A percentile compares a stretch with the other conserved stretches of the same genome.
These are phyloP conservation scores for Eulithis testata DNA, from an alignment of 2,888 invertebrate species.

Conservation along the genomic window DNA sequence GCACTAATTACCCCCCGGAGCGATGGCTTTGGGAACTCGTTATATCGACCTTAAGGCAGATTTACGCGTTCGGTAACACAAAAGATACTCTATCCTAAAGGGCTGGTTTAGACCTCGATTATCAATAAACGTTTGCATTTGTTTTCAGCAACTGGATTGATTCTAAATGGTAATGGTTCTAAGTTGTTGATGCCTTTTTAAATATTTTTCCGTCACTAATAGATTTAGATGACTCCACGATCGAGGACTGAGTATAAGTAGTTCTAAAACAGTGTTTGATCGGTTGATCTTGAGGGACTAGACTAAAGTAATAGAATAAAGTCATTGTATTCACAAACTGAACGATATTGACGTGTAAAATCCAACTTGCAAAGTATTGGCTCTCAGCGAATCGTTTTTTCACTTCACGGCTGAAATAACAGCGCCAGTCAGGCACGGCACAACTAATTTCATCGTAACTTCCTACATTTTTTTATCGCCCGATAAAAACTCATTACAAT, in stretches of 20 bases:
- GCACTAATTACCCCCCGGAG: slow-evolving; percentile 41
- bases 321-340: neutral
- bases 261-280: too few species aligned
- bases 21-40: slow-evolving; percentile 37
- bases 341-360: neutral
- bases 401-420: neutral
- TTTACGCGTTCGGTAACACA: slow-evolving; percentile 15
- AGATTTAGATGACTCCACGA: neutral
- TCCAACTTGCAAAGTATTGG: neutral
- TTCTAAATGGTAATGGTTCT: neutral
- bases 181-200: neutral
- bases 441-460: slow-evolving; percentile 4
- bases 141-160: neutral
- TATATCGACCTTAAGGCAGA: slow-evolving; percentile 23
- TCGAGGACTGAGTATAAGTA: too few species aligned
- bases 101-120: slow-evolving; percentile 2
- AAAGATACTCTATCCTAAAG: slow-evolving; percentile 10
- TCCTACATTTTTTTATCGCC: slow-evolving; percentile 20
- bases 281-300: too few species aligned
- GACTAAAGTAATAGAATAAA: too few species aligned
- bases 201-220: neutral
- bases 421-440: neutral
- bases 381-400: neutral
- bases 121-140: neutral
- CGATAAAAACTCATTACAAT: slow-evolving; percentile 28